Evolutionary conservation across 2,797 vertebrate species (phyloP).

Genomic region (Falco berigora): DNA sequence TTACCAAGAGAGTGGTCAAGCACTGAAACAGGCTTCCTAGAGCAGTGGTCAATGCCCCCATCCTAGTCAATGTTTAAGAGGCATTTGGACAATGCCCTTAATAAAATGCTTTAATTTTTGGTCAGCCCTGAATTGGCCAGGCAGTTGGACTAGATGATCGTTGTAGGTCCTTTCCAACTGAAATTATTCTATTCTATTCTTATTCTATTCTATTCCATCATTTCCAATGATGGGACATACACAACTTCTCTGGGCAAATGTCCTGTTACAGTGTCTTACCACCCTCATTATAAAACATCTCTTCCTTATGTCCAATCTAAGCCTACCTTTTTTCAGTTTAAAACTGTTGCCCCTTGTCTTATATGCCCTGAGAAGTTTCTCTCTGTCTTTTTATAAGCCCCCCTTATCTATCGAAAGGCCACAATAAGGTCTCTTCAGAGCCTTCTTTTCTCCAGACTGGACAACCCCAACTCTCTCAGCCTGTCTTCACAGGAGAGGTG

Average conservation of each 20-base stretch:
- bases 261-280: not conserved
- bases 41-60: not conserved
- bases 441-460: too few species aligned
- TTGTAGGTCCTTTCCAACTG: not conserved
- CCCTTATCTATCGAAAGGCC: too few species aligned
- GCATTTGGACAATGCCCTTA: not conserved
- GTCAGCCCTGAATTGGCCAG: not conserved
- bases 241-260: not conserved
- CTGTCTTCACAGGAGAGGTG: not conserved
- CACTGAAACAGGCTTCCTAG: not conserved
- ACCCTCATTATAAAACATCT: not conserved
- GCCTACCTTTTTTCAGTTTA: not conserved
- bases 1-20: not conserved
- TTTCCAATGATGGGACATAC: not conserved
- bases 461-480: not conserved
- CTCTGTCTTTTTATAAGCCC: too few species aligned
- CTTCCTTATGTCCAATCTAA: not conserved
- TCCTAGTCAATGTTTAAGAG: not conserved
- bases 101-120: not conserved
- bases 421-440: too few species aligned
- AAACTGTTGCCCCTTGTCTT: too few species aligned
- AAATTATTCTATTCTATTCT: not conserved
- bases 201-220: not conserved
- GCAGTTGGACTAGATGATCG: not conserved
- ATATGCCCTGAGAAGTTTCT: too few species aligned